Base-by-base conservation (phyloP, 2,113 vertebrate genomes). In the Gymnogyps californianus region DNA sequence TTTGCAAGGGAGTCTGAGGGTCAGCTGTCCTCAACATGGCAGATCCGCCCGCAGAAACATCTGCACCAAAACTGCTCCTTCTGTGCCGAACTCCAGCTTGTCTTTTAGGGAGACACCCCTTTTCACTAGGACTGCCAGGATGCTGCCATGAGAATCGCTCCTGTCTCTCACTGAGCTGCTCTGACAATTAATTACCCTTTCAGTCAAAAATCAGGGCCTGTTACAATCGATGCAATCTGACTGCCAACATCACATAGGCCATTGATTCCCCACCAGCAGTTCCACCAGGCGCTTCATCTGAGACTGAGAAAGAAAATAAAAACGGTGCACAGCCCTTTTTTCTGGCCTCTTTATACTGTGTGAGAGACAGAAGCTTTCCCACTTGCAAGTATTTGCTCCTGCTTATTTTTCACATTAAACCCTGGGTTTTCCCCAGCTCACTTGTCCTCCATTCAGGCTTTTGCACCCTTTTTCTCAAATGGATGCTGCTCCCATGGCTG, bases 101-200 rank as follows among this genome's bases (percentile, higher is more conserved):
- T 57, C 42, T 59, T 87, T 15, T 22, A 36, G 25, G 61, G 72
- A 78, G 40, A 44, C 26, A 10, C 10, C 29, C 12, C 51, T 47
- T 83, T 40, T 46, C 34, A 22, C 8, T 2, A 18, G 34, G 47
- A 87, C 31, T 0, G 0, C 42, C 16, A 11, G n/a, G 40, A 55
- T 25, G 1, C 11, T 32, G 11, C 62, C 55, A 19, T 2, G 20
- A 87, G 62, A 77, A 51, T n/a, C 44, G 16, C n/a, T 88, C 29
- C 55, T 24, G 25, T 32, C 44, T 49, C 57, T 87, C 40, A 11
- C 61, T 49, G 36, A 74, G 49, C 32, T 47, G 57, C 54, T 82
- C 83, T 67, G 55, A 66, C 58, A 87, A 94, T 93, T 93, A 77
- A 88, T 94, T 88, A 51, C 58, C 62, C 84, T 80, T 82, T 57